Evolutionary conservation across 2,888 invertebrate species (phyloP).

Genomic region (Drosophila leonis): DNA sequence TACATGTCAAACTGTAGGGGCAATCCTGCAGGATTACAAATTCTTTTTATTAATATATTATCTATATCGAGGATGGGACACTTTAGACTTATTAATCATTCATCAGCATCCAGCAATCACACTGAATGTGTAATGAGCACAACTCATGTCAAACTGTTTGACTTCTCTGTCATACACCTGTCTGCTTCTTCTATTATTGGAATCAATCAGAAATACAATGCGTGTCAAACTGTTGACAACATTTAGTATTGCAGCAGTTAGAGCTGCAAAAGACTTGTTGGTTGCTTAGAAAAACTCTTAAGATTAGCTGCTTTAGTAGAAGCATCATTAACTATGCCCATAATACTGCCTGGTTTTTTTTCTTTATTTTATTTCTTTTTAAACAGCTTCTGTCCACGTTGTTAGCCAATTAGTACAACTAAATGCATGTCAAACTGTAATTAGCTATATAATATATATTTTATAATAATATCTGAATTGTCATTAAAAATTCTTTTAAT

Average conservation of each 20-base stretch:
- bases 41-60: too few relatives aligned
- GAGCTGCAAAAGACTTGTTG: neutral
- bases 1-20: neutral
- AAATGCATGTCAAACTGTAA: neutral
- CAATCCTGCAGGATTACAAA: too few relatives aligned
- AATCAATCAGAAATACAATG: neutral
- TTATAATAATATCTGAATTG: neutral
- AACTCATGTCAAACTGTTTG: slow-evolving; percentile 3
- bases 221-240: slow-evolving; percentile 1
- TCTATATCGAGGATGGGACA: too few relatives aligned
- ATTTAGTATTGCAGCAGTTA: neutral
- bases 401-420: too few relatives aligned
- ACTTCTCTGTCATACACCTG: neutral
- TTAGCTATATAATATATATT: neutral
- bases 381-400: too few relatives aligned
- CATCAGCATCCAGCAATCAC: neutral
- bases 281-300: neutral
- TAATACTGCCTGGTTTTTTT: neutral
- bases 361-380: too few relatives aligned
- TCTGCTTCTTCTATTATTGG: too few relatives aligned
- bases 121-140: neutral
- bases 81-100: neutral
- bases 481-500: neutral
- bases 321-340: neutral
- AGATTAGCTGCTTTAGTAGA: neutral